These are phyloP conservation scores for Nasonia oneida DNA, from an alignment of 2,888 invertebrate species.

Conservation along the genomic window DNA sequence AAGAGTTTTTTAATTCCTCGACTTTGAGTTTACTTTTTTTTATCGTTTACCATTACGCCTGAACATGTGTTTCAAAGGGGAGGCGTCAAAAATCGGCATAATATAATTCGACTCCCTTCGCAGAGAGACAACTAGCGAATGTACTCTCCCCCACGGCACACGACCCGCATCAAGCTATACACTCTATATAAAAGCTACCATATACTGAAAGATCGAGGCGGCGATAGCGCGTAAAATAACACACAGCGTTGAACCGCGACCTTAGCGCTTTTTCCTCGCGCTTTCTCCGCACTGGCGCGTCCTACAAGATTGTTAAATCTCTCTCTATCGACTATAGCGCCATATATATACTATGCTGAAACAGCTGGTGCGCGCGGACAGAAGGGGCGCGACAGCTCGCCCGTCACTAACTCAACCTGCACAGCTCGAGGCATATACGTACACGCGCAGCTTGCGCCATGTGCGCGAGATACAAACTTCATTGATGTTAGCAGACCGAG, in stretches of 20 bases:
- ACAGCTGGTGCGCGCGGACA: constrained; percentile 74
- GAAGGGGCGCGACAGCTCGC: constrained; percentile 77
- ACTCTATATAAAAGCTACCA: neutral
- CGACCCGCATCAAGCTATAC: too few relatives aligned
- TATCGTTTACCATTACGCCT: too few relatives aligned
- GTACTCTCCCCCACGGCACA: neutral
- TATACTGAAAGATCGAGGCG: constrained; percentile 30
- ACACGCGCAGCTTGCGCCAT: constrained; percentile 70
- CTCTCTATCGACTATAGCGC: neutral
- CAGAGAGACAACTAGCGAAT: neutral
- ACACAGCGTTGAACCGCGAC: neutral
- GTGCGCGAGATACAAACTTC: constrained; percentile 78
- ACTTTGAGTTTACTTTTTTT: too few relatives aligned
- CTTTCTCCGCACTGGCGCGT: constrained; percentile 48
- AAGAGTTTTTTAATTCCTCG: too few relatives aligned
- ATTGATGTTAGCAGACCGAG: constrained; percentile 73
- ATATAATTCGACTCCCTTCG: too few relatives aligned
- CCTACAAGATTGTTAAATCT: constrained; percentile 36
- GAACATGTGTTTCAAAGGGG: too few relatives aligned
- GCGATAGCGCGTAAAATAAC: constrained; percentile 41
- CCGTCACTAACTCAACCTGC: constrained; percentile 77
- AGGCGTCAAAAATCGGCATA: too few relatives aligned
- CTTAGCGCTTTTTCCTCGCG: neutral
- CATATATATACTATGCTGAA: constrained; percentile 62
- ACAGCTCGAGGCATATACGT: constrained; percentile 65